Evolutionary conservation across 1,140 invertebrate genomes (phyloP).

Genomic region (Cotesia typhae): DNA sequence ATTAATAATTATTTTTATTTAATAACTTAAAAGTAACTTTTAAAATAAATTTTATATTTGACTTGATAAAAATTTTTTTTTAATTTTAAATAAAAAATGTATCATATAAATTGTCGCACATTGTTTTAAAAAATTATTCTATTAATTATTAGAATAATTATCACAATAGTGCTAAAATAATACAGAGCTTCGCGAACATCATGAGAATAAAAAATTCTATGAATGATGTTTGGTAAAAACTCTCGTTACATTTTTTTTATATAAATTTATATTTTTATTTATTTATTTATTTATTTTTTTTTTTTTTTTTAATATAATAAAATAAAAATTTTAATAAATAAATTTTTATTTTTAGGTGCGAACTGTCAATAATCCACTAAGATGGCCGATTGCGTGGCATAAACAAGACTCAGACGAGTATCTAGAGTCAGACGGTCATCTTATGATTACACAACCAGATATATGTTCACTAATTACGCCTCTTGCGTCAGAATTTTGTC

Average conservation of each 20-base stretch:
- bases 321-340: background rate
- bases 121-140: slow-evolving; percentile 65
- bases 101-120: slow-evolving; percentile 61
- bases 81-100: slow-evolving; percentile 4
- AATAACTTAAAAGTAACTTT: too few relatives aligned
- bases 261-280: background rate
- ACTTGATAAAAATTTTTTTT: background rate
- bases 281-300: too few relatives aligned
- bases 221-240: slow-evolving; percentile 36
- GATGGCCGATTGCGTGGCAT: slow-evolving; percentile 84
- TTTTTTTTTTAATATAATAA: too few relatives aligned
- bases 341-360: slow-evolving; percentile 12
- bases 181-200: slow-evolving; percentile 31
- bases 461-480: slow-evolving; percentile 38
- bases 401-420: slow-evolving; percentile 54
- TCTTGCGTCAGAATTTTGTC: slow-evolving; percentile 52
- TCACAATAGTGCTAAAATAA: slow-evolving; percentile 28
- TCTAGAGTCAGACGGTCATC: slow-evolving; percentile 56
- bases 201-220: slow-evolving; percentile 23
- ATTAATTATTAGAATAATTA: background rate
- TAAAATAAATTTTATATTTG: too few relatives aligned
- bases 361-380: slow-evolving; percentile 80
- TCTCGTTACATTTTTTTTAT: background rate
- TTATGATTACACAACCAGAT: slow-evolving; percentile 29
- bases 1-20: too few relatives aligned